These are phyloP conservation scores for Craterocephalus amniculus DNA, from an alignment of 2,797 vertebrate species.

Conservation along the genomic window DNA sequence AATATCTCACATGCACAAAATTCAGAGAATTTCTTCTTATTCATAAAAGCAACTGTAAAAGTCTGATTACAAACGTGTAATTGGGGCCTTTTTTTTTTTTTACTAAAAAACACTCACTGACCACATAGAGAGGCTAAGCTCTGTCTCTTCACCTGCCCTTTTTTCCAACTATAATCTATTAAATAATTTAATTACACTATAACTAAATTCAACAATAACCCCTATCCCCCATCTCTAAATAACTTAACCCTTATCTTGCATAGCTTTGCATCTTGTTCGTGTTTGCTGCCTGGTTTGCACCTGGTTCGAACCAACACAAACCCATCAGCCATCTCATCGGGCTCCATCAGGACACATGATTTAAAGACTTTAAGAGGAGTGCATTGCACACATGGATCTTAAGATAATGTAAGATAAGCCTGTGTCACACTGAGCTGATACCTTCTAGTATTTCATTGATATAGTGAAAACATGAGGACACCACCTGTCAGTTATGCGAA, in stretches of 20 bases:
- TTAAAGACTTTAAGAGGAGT: slow-evolving; percentile 7
- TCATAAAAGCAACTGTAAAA: slow-evolving; percentile 43
- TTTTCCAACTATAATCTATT: slow-evolving; percentile 19
- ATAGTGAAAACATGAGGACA: slow-evolving; percentile 10
- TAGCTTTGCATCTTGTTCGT: slow-evolving; percentile 53
- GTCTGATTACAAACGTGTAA: too few species aligned
- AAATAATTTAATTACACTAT: slow-evolving; percentile 37
- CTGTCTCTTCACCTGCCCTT: slow-evolving; percentile 3
- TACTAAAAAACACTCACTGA: slow-evolving; percentile 13
- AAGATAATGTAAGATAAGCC: slow-evolving; percentile 10
- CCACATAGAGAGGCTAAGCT: background rate
- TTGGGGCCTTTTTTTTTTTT: slow-evolving; percentile 3
- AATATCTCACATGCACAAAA: slow-evolving; percentile 65
- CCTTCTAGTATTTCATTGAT: slow-evolving; percentile 13
- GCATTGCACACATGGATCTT: slow-evolving; percentile 32
- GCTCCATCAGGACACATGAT: slow-evolving; percentile 40
- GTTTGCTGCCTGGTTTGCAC: slow-evolving; percentile 24
- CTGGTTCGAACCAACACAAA: slow-evolving; percentile 21
- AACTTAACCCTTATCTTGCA: slow-evolving; percentile 47
- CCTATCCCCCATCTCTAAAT: slow-evolving; percentile 1
- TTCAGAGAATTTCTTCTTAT: slow-evolving; percentile 31
- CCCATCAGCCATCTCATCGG: slow-evolving; percentile 31
- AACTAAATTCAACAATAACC: slow-evolving; percentile 38
- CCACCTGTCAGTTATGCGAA: slow-evolving; percentile 15
- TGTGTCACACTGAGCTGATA: slow-evolving; percentile 18